These are phyloP conservation scores for Sebastes trivittatus DNA, from an alignment of 2,797 vertebrate species.

Conservation along the genomic window DNA sequence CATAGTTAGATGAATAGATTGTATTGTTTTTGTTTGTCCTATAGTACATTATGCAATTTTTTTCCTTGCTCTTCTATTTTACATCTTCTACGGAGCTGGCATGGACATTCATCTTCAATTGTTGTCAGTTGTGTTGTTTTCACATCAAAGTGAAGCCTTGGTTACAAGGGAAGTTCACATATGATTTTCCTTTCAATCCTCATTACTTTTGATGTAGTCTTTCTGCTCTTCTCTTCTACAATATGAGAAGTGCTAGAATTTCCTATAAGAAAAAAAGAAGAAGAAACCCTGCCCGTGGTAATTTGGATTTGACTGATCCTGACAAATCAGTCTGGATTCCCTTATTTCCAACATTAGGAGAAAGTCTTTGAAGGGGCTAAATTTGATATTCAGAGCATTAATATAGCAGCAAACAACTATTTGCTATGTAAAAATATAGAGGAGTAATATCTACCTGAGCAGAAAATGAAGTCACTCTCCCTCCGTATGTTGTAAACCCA, in stretches of 20 bases:
- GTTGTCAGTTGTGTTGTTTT: slow-evolving; percentile 9
- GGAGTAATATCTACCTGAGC: too few species aligned
- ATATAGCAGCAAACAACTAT: too few species aligned
- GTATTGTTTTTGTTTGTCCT: neutral
- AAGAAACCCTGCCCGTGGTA: neutral
- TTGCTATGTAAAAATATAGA: too few species aligned
- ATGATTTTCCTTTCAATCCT: slow-evolving; percentile 42
- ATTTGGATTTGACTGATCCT: slow-evolving; percentile 1
- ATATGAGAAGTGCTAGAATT: neutral
- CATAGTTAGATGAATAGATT: neutral
- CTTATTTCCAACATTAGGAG: neutral
- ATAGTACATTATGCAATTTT: neutral
- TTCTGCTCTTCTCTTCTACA: slow-evolving; percentile 10
- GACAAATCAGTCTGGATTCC: neutral
- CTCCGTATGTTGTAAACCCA: too few species aligned
- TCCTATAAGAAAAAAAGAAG: neutral
- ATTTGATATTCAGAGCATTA: too few species aligned
- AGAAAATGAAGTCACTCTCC: too few species aligned
- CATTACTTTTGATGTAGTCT: slow-evolving; percentile 25
- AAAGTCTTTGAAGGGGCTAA: neutral
- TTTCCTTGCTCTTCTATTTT: neutral
- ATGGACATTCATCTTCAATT: neutral
- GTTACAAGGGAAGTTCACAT: slow-evolving; percentile 28
- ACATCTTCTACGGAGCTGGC: neutral
- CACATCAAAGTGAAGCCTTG: slow-evolving; percentile 38